Conservation (phyloP, 2,888 invertebrate genomes). For the Chouioia cunea region DNA sequence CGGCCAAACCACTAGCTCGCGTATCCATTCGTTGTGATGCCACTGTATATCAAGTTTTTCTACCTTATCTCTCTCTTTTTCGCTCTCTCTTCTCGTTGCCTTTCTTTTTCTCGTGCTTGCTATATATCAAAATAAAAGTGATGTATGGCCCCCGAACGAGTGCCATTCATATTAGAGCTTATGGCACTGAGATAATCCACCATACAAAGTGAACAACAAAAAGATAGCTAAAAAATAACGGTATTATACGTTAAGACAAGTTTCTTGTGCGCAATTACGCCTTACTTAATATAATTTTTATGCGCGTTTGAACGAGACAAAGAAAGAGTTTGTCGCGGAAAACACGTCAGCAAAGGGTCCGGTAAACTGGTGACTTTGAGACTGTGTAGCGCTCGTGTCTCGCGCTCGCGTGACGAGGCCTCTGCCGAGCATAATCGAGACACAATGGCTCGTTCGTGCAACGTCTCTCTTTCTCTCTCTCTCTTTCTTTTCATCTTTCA, state of each 20-base stretch:
- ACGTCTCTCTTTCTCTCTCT: conserved; percentile 7
- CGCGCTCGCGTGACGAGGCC: conserved; percentile 7
- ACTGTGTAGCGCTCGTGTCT: background rate
- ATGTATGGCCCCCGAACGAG: conserved; percentile 28
- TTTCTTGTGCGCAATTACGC: too few relatives aligned
- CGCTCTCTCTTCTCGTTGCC: conserved; percentile 1
- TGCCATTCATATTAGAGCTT: conserved; percentile 34
- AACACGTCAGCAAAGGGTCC: background rate
- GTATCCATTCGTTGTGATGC: conserved; percentile 35
- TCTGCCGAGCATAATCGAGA: conserved; percentile 29
- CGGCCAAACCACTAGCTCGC: conserved; percentile 38
- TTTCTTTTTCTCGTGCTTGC: conserved; percentile 10
- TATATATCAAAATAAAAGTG: conserved; percentile 43
- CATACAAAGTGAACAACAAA: conserved; percentile 26
- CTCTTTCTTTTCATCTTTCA: conserved; percentile 22
- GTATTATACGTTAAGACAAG: too few relatives aligned
- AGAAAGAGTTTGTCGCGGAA: background rate
- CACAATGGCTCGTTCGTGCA: conserved; percentile 39
- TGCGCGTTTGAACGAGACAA: background rate
- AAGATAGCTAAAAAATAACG: conserved; percentile 18
- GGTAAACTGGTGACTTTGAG: conserved; percentile 11
- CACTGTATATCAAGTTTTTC: conserved; percentile 43
- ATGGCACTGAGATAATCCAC: conserved; percentile 34
- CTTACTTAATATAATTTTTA: too few relatives aligned
- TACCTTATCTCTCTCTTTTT: conserved; percentile 4